phyloP scores from a whole-genome alignment of 2,888 invertebrate species.

The Arge pagana region DNA sequence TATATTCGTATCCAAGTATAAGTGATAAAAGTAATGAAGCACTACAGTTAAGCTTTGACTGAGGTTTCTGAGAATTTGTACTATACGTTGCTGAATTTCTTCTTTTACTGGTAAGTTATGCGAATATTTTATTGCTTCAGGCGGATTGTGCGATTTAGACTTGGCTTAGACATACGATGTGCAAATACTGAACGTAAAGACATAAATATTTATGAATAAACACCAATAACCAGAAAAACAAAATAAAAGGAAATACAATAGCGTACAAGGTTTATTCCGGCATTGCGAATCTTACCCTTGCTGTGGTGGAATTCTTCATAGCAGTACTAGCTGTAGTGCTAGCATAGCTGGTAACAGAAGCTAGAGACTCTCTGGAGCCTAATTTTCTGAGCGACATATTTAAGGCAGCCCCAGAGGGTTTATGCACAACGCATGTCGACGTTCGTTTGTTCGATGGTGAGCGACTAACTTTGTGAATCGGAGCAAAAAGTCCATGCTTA shows the following conservation, averaged over 20 bases:
- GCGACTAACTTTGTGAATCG: constrained; percentile 85
- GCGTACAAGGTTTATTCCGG: constrained; percentile 41
- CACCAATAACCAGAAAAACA: constrained; percentile 3
- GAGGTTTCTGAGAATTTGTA: too few relatives aligned
- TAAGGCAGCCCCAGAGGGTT: constrained; percentile 65
- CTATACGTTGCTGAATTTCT: too few relatives aligned
- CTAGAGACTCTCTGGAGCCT: constrained; percentile 86
- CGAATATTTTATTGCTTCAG: too few relatives aligned
- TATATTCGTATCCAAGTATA: too few relatives aligned
- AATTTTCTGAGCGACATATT: constrained; percentile 66
- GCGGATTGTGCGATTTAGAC: too few relatives aligned
- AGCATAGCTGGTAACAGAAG: constrained; percentile 60
- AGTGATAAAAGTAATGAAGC: too few relatives aligned
- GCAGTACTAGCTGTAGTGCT: constrained; percentile 48
- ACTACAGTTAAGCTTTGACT: too few relatives aligned
- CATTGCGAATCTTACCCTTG: constrained; percentile 74
- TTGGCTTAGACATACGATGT: too few relatives aligned
- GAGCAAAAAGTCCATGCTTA: constrained; percentile 92
- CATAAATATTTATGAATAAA: constrained; percentile 8
- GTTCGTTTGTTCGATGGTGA: constrained; percentile 77
- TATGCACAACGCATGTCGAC: constrained; percentile 68
- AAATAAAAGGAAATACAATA: neutral
- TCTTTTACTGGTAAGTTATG: too few relatives aligned
- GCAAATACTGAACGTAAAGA: constrained; percentile 3
- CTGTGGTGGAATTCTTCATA: constrained; percentile 66